These are phyloP conservation scores for Cebus imitator DNA, from an alignment of 2,113 vertebrate genomes.

Conservation along the genomic window DNA sequence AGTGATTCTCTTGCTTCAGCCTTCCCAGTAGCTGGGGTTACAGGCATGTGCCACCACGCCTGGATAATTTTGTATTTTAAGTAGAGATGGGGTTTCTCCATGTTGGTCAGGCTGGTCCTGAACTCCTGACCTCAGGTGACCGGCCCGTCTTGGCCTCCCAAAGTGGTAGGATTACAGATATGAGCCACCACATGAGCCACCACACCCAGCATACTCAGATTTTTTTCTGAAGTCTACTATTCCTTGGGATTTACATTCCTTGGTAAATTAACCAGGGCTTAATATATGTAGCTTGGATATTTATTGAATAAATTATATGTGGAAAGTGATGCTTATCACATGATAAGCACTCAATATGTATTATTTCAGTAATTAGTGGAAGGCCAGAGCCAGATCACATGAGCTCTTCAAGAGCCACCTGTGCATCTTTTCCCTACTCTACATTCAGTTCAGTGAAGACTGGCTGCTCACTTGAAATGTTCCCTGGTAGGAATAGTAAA, in stretches of 20 bases:
- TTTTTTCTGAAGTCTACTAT: not conserved
- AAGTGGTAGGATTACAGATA: no score
- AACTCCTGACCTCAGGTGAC: no score
- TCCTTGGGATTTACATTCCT: not conserved
- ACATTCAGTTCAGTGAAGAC: not conserved
- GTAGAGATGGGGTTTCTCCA: no score
- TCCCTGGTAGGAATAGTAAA: not conserved
- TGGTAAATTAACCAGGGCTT: not conserved
- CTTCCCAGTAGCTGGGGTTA: no score
- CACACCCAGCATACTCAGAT: not conserved
- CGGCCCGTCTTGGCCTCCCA: no score
- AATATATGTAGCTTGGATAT: not conserved
- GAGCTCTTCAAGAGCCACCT: not conserved
- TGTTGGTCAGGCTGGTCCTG: no score
- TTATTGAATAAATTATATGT: not conserved
- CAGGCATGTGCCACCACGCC: no score
- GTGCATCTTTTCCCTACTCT: not conserved
- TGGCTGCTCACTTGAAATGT: not conserved
- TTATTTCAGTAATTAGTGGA: not conserved
- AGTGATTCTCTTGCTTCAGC: no score
- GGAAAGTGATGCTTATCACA: not conserved
- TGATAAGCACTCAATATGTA: not conserved
- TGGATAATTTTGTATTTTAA: no score
- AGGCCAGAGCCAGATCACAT: rapidly evolving
- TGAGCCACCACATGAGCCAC: no score